A percentile compares a stretch with the other conserved stretches of the same genome.
phyloP scores from a whole-genome alignment of 2,797 vertebrate genomes.

The Halcyon chelicuti region DNA sequence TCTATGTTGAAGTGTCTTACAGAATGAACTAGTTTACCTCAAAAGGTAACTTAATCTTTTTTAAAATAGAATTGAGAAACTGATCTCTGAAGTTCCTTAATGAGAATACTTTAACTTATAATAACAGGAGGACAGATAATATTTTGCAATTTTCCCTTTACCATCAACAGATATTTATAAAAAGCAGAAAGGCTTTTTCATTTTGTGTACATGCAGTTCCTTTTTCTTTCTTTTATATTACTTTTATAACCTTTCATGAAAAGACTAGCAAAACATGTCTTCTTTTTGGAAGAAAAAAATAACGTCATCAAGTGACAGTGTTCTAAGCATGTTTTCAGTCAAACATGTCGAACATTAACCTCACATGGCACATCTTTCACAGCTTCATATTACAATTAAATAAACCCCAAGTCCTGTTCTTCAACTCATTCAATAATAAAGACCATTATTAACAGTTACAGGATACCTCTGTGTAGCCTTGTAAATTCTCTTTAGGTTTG shows the following conservation, averaged over 20 bases:
- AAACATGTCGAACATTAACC: not conserved
- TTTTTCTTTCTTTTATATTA: not conserved
- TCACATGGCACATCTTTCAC: not conserved
- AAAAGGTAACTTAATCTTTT: not conserved
- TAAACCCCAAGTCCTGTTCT: not conserved
- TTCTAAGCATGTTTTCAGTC: not conserved
- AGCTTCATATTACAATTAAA: not conserved
- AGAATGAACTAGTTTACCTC: not conserved
- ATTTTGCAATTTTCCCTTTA: conserved; percentile 14
- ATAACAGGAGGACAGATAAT: not conserved
- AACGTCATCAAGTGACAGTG: not conserved
- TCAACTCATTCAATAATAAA: not conserved
- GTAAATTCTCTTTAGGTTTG: not conserved
- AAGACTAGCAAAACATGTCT: not conserved
- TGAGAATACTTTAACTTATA: not conserved
- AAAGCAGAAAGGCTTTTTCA: not conserved
- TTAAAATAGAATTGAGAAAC: not conserved
- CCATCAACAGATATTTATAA: not conserved
- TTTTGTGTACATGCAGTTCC: not conserved
- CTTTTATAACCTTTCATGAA: not conserved
- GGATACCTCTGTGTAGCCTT: not conserved
- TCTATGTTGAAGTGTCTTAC: not conserved
- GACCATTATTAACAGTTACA: not conserved
- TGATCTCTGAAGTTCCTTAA: not conserved
- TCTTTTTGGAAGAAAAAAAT: not conserved